A percentile compares a stretch with the other conserved stretches of the same genome.
phyloP scores from a whole-genome alignment of 2,113 vertebrate species.

The Connochaetes taurinus region DNA sequence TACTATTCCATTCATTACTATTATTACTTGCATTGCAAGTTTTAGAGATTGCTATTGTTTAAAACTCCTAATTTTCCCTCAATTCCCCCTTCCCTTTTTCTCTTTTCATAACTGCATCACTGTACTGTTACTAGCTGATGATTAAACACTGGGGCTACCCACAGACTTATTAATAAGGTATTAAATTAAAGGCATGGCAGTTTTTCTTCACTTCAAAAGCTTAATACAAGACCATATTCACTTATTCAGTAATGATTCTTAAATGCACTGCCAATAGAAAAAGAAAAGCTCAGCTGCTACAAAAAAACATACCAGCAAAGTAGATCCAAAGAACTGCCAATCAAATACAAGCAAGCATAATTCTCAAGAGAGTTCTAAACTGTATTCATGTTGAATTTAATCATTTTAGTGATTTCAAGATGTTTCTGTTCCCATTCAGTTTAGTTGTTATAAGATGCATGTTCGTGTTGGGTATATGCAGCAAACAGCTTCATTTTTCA shows the following conservation, averaged over 20 bases:
- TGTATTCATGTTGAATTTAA: conserved; percentile 43
- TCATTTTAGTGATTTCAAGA: conserved; percentile 19
- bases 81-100: conserved; percentile 21
- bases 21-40: conserved; percentile 1
- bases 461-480: not conserved
- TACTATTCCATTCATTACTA: not conserved
- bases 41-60: not conserved
- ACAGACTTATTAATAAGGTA: conserved; percentile 18
- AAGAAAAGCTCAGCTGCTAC: not conserved
- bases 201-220: conserved; percentile 45
- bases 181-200: not conserved
- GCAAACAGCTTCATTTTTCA: not conserved
- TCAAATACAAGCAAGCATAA: conserved; percentile 52
- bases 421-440: not conserved
- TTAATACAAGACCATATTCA: conserved; percentile 39
- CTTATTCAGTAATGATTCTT: not conserved
- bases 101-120: not conserved
- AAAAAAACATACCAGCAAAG: conserved; percentile 51
- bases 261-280: conserved; percentile 20
- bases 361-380: conserved; percentile 45
- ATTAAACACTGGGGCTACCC: conserved; percentile 22
- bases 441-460: conserved; percentile 27
- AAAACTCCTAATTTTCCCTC: conserved; percentile 21
- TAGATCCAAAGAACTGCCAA: conserved; percentile 46
- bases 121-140: conserved; percentile 17